phyloP scores from a whole-genome alignment of 2,113 vertebrate genomes.

The Cygnus buccinator region DNA sequence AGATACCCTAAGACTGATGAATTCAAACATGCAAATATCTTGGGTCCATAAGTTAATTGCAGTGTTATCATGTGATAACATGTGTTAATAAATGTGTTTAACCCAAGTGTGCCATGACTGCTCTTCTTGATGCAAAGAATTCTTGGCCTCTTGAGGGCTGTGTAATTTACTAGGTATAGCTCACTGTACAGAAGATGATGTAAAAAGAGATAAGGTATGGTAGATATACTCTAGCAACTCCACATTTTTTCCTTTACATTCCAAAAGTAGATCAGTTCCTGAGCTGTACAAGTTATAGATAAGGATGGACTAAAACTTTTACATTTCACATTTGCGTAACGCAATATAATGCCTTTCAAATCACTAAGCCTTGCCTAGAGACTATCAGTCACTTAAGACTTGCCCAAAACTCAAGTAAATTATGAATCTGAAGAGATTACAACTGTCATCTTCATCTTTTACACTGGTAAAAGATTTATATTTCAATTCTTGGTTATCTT shows the following conservation, averaged over 20 bases:
- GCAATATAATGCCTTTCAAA: conserved; percentile 57
- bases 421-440: conserved; percentile 71
- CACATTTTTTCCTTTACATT: not conserved
- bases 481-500: conserved; percentile 64
- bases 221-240: not conserved
- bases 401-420: conserved; percentile 67
- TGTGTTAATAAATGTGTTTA: not conserved
- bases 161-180: not conserved
- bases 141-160: not conserved
- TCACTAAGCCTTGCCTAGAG: conserved; percentile 16
- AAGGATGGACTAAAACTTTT: conserved; percentile 49
- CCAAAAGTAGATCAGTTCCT: not conserved
- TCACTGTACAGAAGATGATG: not conserved
- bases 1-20: not conserved
- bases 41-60: not conserved
- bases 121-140: not conserved
- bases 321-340: conserved; percentile 33
- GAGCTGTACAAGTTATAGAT: conserved; percentile 44
- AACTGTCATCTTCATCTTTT: conserved; percentile 66
- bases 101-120: not conserved
- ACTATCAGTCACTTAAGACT: conserved; percentile 62
- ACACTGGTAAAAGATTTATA: conserved; percentile 51
- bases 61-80: not conserved
- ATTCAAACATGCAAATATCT: not conserved
- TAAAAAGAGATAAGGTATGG: not conserved